Percentiles rank a stretch among this genome's conserved stretches.
phyloP scores from a whole-genome alignment of 2,888 invertebrate species.

The Apodemia hepburni region DNA sequence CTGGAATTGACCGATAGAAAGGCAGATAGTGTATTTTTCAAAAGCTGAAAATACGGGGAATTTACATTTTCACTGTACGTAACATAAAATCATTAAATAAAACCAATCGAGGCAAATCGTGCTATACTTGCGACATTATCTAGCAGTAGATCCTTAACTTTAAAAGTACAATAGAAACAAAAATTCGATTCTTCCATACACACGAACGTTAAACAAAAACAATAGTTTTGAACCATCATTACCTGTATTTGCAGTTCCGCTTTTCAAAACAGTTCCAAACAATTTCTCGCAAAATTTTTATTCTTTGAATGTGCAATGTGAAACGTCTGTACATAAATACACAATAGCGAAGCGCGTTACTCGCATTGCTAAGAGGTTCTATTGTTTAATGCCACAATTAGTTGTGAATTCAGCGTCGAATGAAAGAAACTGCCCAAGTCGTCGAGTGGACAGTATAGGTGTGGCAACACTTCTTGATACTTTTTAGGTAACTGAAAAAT shows the following conservation, averaged over 20 bases:
- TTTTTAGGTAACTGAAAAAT: conserved; percentile 24
- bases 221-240: conserved; percentile 26
- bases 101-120: too few relatives aligned
- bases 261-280: conserved; percentile 37
- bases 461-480: conserved; percentile 40
- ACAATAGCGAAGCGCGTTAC: conserved; percentile 53
- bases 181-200: conserved; percentile 14
- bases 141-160: not conserved
- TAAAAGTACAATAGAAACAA: conserved; percentile 6
- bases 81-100: too few relatives aligned
- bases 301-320: conserved; percentile 41
- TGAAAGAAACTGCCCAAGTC: conserved; percentile 78
- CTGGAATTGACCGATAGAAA: too few relatives aligned
- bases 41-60: too few relatives aligned
- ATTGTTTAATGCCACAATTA: conserved; percentile 78
- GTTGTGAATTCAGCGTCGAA: conserved; percentile 61
- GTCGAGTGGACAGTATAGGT: conserved; percentile 38
- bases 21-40: too few relatives aligned
- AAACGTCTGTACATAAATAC: conserved; percentile 41
- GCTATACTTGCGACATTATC: not conserved
- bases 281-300: conserved; percentile 42
- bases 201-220: conserved; percentile 13
- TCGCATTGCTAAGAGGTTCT: conserved; percentile 72
- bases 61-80: too few relatives aligned
- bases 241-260: conserved; percentile 31